Evolutionary conservation across 1,140 invertebrate genomes (phyloP).

Genomic region (Drosophila tsacasi): DNA sequence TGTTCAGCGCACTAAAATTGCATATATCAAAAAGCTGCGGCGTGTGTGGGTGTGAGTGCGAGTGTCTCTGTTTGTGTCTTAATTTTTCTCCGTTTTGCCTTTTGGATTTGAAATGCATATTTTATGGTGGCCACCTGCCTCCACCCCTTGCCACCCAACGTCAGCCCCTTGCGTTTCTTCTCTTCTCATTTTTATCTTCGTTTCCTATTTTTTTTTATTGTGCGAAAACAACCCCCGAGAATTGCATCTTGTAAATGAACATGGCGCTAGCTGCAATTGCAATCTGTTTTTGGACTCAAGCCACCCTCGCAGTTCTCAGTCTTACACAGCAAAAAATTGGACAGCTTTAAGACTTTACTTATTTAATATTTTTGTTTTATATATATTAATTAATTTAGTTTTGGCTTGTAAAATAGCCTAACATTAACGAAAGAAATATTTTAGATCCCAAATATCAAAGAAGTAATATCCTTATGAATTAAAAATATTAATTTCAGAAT

Average conservation of each 20-base stretch:
- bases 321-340: conserved; percentile 13
- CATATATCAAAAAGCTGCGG: conserved; percentile 25
- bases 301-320: conserved; percentile 22
- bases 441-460: no score
- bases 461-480: no score
- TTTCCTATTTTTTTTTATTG: conserved; percentile 8
- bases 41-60: background rate
- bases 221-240: conserved; percentile 42
- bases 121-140: conserved; percentile 63
- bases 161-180: background rate
- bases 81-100: conserved; percentile 36
- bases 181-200: conserved; percentile 1
- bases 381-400: no score
- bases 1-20: conserved; percentile 70
- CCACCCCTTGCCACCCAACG: conserved; percentile 31
- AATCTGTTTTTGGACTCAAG: conserved; percentile 38
- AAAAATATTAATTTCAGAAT: no score
- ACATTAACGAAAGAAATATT: no score
- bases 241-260: conserved; percentile 64
- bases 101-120: conserved; percentile 72
- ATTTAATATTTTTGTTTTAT: no score
- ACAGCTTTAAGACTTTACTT: background rate
- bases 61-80: conserved; percentile 39
- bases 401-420: background rate
- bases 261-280: conserved; percentile 37